These are phyloP conservation scores for Orius laevigatus DNA, from an alignment of 1,140 invertebrate species.

Conservation along the genomic window DNA sequence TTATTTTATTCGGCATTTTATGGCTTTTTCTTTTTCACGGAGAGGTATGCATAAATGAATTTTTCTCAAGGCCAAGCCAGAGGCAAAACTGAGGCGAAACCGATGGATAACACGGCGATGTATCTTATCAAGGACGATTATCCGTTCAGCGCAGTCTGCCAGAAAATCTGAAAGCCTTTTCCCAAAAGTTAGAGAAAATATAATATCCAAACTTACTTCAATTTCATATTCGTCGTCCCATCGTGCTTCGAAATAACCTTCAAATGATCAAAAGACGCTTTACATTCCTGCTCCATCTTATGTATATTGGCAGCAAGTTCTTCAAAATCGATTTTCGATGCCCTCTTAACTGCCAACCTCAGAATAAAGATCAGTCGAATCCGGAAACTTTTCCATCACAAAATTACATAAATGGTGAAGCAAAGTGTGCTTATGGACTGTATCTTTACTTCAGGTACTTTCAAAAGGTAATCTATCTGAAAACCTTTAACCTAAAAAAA, in stretches of 20 bases:
- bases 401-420: conserved; percentile 94
- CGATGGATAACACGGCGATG: conserved; percentile 81
- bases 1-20: no score
- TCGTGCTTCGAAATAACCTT: conserved; percentile 94
- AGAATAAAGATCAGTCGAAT: conserved; percentile 90
- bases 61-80: conserved; percentile 77
- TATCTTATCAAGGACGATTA: conserved; percentile 82
- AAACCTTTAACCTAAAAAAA: conserved; percentile 96
- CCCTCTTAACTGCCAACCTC: conserved; percentile 85
- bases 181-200: no score
- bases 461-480: conserved; percentile 91
- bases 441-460: conserved; percentile 99
- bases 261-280: conserved; percentile 92
- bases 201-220: no score
- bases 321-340: conserved; percentile 85
- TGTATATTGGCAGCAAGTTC: conserved; percentile 70
- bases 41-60: no score
- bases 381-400: conserved; percentile 90
- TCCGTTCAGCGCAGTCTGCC: conserved; percentile 89
- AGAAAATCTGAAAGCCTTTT: conserved; percentile 89
- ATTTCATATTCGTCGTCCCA: conserved; percentile 65
- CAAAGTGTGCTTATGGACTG: conserved; percentile 94
- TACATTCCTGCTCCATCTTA: conserved; percentile 88
- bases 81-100: conserved; percentile 88
- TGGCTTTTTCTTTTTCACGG: no score